Evolutionary conservation across 2,888 invertebrate species (phyloP).

Genomic region (Synanthedon formicaeformis): DNA sequence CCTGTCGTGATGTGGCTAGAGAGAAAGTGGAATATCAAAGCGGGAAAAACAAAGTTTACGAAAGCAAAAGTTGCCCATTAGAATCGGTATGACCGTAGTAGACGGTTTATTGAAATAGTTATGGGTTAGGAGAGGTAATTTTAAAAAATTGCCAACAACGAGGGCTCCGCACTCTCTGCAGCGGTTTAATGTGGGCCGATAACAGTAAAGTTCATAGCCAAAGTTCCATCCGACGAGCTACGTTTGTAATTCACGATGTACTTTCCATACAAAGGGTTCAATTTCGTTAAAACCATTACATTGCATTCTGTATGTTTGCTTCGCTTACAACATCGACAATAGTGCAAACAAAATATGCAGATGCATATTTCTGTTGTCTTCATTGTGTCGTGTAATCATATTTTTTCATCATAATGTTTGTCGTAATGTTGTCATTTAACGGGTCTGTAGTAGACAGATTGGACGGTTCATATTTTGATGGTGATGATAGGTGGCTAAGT

Average conservation of each 20-base stretch:
- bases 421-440: no score
- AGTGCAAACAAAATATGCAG: no score
- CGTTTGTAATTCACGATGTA: constrained; percentile 28
- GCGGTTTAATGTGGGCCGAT: constrained; percentile 56
- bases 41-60: constrained; percentile 42
- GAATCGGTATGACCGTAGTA: constrained; percentile 47
- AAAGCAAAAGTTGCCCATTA: constrained; percentile 60
- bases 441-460: no score
- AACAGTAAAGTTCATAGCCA: constrained; percentile 66
- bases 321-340: no score
- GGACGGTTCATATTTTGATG: no score
- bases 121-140: constrained; percentile 49
- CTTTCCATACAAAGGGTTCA: constrained; percentile 53
- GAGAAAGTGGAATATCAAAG: constrained; percentile 28
- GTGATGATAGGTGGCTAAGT: no score
- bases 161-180: constrained; percentile 47
- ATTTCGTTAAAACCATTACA: constrained; percentile 51
- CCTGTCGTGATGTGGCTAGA: constrained; percentile 25
- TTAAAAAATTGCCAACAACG: constrained; percentile 57
- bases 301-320: constrained; percentile 15
- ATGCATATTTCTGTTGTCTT: no score
- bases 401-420: no score
- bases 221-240: constrained; percentile 50
- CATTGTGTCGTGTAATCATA: no score
- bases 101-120: constrained; percentile 61